Base-by-base conservation (phyloP, 2,888 invertebrate species). In the Ceratothoa steindachneri region DNA sequence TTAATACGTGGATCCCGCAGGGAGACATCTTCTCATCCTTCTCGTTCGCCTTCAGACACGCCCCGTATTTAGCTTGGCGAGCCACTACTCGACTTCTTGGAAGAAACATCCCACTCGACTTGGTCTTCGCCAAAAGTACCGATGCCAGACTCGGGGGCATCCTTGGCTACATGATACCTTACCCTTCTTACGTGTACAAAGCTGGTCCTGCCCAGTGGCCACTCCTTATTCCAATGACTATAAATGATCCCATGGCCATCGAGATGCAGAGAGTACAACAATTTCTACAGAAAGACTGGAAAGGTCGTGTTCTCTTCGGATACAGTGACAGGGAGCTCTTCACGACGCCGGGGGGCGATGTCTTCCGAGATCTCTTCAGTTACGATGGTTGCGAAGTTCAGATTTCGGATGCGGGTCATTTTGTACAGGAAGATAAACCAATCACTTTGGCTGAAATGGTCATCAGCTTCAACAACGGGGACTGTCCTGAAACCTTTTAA, bases 1-100 rank as follows among this genome's bases (percentile, higher is more conserved):
- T 77, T 60, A 77, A 77, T 70, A 77, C 77, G 22, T 72, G 70
- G 69, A 69, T 75, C 9, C 77, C 77, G 12, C 69, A 71, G 28
- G 77, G 77, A 9, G 69, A 74, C 51, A 53, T 71, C 12, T 55
- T 72, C 30, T 12, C 41, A 22, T 53, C 71, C n/a, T 2, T 51
- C 3, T 24, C n/a, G 3, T 27, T 67, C 7, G 30, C 51, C 29
- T 3, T 24, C 7, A 55, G 69, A 27, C 60, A 74, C 66, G 22
- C 31, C 15, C 65, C 77, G 4, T 75, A 72, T 69, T 60, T 77
- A 66, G 7, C 53, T 19, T 77, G 73, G 73, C 53, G 75, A n/a
- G 12, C 24, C 3, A 22, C 73, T 1, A 69, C 67, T 15, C 12
- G 30, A 1, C 7, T 68, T 19, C n/a, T 77, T 5, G 77, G 75